Conservation (phyloP, 2,797 vertebrate species). For the Acrossocheilus fasciatus region DNA sequence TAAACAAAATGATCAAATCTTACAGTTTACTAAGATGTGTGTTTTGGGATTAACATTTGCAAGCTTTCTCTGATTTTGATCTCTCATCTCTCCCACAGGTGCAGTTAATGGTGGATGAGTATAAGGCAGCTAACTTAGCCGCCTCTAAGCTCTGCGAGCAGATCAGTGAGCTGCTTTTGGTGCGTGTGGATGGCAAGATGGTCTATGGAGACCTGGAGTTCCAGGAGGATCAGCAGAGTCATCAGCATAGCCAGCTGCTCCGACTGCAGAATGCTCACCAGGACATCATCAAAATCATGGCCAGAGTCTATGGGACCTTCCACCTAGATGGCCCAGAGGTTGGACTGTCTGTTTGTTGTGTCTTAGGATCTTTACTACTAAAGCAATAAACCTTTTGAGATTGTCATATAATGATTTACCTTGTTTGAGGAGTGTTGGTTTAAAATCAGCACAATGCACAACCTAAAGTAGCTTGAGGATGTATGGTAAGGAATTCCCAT, state of each 20-base stretch:
- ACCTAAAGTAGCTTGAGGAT: not conserved
- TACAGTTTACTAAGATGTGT: not conserved
- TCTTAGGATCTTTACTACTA: slow-evolving; percentile 1
- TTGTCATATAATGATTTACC: not conserved
- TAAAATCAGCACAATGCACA: not conserved
- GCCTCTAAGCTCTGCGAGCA: slow-evolving; percentile 77
- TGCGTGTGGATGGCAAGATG: slow-evolving; percentile 80
- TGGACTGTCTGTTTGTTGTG: slow-evolving; percentile 15
- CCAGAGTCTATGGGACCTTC: slow-evolving; percentile 79
- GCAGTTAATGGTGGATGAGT: slow-evolving; percentile 82
- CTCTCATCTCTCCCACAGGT: slow-evolving; percentile 71
- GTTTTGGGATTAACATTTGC: slow-evolving; percentile 17
- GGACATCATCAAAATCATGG: slow-evolving; percentile 78
- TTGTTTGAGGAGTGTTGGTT: not conserved
- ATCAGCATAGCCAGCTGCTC: slow-evolving; percentile 74
- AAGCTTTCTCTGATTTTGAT: not conserved
- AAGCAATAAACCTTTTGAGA: not conserved
- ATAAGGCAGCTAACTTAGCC: slow-evolving; percentile 79
- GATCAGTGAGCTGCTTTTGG: slow-evolving; percentile 84
- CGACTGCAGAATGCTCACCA: slow-evolving; percentile 76
- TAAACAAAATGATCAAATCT: not conserved
- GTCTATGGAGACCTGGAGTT: slow-evolving; percentile 87
- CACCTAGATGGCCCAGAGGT: slow-evolving; percentile 83
- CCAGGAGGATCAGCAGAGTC: slow-evolving; percentile 77
- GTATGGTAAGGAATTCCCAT: not conserved